Base-by-base conservation (phyloP, 2,797 vertebrate genomes). In the Tokudaia muenninki region DNA sequence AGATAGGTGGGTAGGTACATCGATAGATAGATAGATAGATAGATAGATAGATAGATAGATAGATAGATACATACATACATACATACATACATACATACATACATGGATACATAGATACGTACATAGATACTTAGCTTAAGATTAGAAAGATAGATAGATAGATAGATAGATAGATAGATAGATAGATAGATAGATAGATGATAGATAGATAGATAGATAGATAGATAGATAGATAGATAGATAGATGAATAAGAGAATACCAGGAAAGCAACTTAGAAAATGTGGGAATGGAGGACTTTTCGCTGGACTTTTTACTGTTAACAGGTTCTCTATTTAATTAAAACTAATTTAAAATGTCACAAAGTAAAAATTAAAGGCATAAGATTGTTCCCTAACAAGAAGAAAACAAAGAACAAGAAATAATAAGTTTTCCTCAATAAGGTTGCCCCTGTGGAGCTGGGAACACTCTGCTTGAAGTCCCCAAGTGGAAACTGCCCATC, bases 271-370 rank as follows among this genome's bases (percentile, higher is more conserved):
- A 70, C 55, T 63, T 80, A 79, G 65, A 63, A 75, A 87, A 75
- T 4, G 0, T 55, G 80, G 50, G 22, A 87, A 41, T 61, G 22
- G 9, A 31, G 17, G 14, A 84, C n/a, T 91, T 93, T 95, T 83
- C 29, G 19, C 86, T 82, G 90, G 31, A 59, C 63, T 83, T n/a
- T 87, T 75, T 86, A 50, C n/a, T 82, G 34, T 47, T 74, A 91
- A 11, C 17, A 89, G 13, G 22, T 5, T 65, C 50, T 29, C 81
- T 81, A 29, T n/a, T 41, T 87, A 84, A 92, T 74, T 80, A 87
- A 89, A 95, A 96, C 57, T 47, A 47, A 90, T 72, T 91, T 37
- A 29, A 83, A 92, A 83, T 91, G 41, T 31, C 26, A 65, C 83
- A 55, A 78, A 93, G 29, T 59, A 74, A 94, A 95, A 37, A 81